Base-by-base conservation (phyloP, 2,888 invertebrate species). In the Pecten maximus region DNA sequence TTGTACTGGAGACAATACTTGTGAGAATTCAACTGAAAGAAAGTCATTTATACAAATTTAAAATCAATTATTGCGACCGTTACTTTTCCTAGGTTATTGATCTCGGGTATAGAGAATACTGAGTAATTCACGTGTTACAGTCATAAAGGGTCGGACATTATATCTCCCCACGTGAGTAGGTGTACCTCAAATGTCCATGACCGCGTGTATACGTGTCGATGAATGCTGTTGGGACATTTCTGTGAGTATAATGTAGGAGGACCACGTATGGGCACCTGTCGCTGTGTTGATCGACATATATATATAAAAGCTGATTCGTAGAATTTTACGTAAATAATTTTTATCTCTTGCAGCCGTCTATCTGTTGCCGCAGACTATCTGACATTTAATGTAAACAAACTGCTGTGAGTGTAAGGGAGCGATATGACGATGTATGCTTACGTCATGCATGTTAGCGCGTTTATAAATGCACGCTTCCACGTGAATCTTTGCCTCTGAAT, bases 21-120 rank as follows among this genome's bases (percentile, higher is more conserved):
- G 74, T 74, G 74, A 74, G 74, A 35, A 35, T 74, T 74, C 35
- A 74, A 74, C 44, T 23, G 60, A 60, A 28, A 74, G 74, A 74
- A 74, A 8, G 10, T 35, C 74, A 74, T 74, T 35, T 35, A 74
- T 15, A 74, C 74, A 74, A 35, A 35, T 28, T 28, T 74, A 74
- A 74, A 74, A 74, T 35, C 74, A 28, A 74, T 74, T 23, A 10
- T 74, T 74, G 74, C 0, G 28, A 12, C 35, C 15, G 74, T 74
- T 28, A 74, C 23, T 74, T 35, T 74, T 74, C 10, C 35, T 0
- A 4, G 35, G 28, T 28, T 74, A 35, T 74, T 28, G 35, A 74
- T 74, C n/a, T 35, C 74, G 4, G 74, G 28, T 23, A n/a, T 28
- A 74, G 35, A 35, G 74, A 54, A 54, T 19, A 23, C 19, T n/a